Evolutionary conservation across 92 coral and sea anemone genomes (phyloP).

Genomic region (Siderastrea radians): DNA sequence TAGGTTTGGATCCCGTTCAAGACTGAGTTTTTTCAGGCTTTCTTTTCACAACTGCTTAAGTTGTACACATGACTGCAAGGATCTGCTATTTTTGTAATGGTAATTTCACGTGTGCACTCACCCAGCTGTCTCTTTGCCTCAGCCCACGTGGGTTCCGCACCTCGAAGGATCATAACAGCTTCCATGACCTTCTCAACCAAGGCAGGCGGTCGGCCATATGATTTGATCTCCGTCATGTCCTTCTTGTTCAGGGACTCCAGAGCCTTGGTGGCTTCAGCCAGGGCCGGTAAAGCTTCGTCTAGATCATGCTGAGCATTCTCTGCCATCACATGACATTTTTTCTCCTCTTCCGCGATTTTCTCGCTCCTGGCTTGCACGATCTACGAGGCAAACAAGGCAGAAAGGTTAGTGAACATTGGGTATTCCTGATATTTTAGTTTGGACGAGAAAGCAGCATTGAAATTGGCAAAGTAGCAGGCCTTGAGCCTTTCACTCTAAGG

Average conservation of each 20-base stretch:
- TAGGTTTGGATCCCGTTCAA: too few relatives aligned
- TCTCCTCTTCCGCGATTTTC: conserved; percentile 97
- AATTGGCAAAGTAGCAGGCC: too few relatives aligned
- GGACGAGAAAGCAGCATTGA: too few relatives aligned
- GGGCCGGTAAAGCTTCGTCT: conserved; percentile 98
- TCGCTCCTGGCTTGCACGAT: conserved; percentile 98
- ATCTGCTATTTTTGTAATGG: background rate
- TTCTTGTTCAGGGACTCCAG: conserved; percentile 97
- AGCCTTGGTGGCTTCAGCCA: conserved; percentile 98
- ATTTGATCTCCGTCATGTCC: conserved; percentile 99
- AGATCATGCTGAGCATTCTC: conserved; percentile 98
- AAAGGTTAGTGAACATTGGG: too few relatives aligned
- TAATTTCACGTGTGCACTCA: conserved; percentile 19
- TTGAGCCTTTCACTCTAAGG: too few relatives aligned
- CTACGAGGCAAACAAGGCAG: conserved; percentile 35
- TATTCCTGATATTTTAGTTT: too few relatives aligned
- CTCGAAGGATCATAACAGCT: conserved; percentile 99
- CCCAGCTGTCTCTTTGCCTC: conserved; percentile 99
- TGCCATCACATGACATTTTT: conserved; percentile 97
- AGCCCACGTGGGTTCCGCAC: conserved; percentile 98
- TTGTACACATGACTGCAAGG: too few relatives aligned
- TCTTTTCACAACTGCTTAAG: too few relatives aligned
- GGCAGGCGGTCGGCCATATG: conserved; percentile 99
- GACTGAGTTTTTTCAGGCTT: too few relatives aligned
- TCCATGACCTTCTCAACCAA: conserved; percentile 99